Percentiles rank a stretch among this genome's conserved stretches.
These are phyloP conservation scores for Acrocephalus arundinaceus DNA, from an alignment of 2,113 vertebrate species.

Conservation along the genomic window DNA sequence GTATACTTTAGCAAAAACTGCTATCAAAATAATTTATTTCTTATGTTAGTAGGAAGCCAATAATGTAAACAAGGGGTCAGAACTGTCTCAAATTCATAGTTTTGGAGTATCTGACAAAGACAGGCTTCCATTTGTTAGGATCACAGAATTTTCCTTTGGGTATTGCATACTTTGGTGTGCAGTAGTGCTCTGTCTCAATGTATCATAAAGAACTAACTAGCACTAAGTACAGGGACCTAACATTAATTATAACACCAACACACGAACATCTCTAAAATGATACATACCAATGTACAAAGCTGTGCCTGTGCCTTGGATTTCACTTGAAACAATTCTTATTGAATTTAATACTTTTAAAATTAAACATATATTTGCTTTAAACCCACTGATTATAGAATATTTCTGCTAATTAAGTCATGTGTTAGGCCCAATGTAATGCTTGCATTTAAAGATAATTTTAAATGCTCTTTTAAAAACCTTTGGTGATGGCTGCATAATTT, in stretches of 20 bases:
- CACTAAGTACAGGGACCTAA: constrained; percentile 68
- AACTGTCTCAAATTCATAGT: constrained; percentile 70
- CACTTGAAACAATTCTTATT: constrained; percentile 50
- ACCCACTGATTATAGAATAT: constrained; percentile 55
- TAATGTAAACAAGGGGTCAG: constrained; percentile 80
- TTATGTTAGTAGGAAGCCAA: constrained; percentile 72
- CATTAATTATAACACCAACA: constrained; percentile 70
- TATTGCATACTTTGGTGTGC: constrained; percentile 82
- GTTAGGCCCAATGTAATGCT: constrained; percentile 55
- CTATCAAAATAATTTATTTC: constrained; percentile 62
- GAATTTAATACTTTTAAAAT: constrained; percentile 50
- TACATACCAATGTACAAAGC: constrained; percentile 70
- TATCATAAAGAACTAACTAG: constrained; percentile 71
- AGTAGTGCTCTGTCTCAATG: constrained; percentile 80
- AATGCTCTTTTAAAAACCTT: constrained; percentile 64
- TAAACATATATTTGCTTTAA: constrained; percentile 54
- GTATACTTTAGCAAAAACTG: constrained; percentile 67
- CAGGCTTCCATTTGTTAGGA: constrained; percentile 71
- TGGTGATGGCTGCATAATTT: constrained; percentile 58
- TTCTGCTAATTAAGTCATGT: constrained; percentile 52
- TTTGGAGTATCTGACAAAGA: constrained; percentile 69
- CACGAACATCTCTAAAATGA: constrained; percentile 73
- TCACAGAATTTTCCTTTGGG: constrained; percentile 75
- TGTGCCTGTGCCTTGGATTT: constrained; percentile 69
- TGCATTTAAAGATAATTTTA: constrained; percentile 60